Percentiles rank a stretch among this genome's conserved stretches.
phyloP scores from a whole-genome alignment of 53 echinoderm and acorn worm species.

The Temnopleurus reevesii region DNA sequence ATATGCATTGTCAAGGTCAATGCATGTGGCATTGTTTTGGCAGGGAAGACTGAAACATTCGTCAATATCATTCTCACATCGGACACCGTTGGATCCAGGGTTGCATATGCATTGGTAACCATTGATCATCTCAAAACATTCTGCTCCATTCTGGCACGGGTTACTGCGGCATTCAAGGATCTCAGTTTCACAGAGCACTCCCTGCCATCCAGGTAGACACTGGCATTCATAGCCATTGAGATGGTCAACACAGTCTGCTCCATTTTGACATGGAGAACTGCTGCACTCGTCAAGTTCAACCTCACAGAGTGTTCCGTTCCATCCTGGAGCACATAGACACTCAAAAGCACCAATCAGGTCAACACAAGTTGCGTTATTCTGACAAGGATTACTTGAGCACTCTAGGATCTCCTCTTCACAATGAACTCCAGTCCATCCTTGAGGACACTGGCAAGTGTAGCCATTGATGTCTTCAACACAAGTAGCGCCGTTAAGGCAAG shows the following conservation, averaged over 20 bases:
- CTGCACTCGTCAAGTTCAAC: constrained; percentile 18
- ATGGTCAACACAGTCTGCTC: neutral
- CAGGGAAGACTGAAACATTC: constrained; percentile 43
- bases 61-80: constrained; percentile 12
- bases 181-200: constrained; percentile 49
- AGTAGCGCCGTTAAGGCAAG: neutral
- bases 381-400: constrained; percentile 56
- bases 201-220: constrained; percentile 60
- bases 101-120: constrained; percentile 46
- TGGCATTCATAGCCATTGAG: constrained; percentile 34
- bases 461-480: neutral
- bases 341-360: constrained; percentile 59
- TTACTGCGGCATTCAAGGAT: neutral
- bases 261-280: constrained; percentile 53
- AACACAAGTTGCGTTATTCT: constrained; percentile 55
- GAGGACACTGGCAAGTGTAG: neutral
- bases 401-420: constrained; percentile 18
- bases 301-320: constrained; percentile 65
- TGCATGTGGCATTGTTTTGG: constrained; percentile 20
- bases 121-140: neutral
- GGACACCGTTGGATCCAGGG: neutral
- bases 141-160: neutral
- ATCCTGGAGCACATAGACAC: constrained; percentile 66
- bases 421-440: neutral
- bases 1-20: neutral